Percentiles rank a stretch among this genome's conserved stretches.
Conservation (phyloP, 1,140 invertebrate genomes). For the Telenomus remus region DNA sequence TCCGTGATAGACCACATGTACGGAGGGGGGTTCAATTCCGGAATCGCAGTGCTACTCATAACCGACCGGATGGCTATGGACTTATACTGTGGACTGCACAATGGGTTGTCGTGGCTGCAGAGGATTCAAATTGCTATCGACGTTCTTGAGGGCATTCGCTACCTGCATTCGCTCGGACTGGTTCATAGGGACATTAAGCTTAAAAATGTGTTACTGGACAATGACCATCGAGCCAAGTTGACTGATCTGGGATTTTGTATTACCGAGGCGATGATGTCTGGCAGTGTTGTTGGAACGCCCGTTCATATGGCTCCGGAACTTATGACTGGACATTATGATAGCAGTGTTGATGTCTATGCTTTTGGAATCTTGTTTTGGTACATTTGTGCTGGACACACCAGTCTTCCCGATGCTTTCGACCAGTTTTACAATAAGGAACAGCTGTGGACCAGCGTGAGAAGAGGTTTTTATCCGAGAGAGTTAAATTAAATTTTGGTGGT, state of each 20-base stretch:
- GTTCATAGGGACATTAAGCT: constrained; percentile 93
- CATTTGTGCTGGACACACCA: constrained; percentile 88
- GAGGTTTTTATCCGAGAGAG: no score
- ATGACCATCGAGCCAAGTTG: constrained; percentile 84
- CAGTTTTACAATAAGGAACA: constrained; percentile 92
- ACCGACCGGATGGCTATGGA: constrained; percentile 85
- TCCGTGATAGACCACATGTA: constrained; percentile 90
- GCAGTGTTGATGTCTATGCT: constrained; percentile 91
- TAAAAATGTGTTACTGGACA: constrained; percentile 91
- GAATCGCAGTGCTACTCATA: constrained; percentile 87
- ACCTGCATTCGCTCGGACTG: constrained; percentile 90
- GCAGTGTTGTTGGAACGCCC: constrained; percentile 89
- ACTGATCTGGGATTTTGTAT: constrained; percentile 95
- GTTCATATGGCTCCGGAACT: constrained; percentile 96
- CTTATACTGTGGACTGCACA: constrained; percentile 87
- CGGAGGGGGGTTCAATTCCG: constrained; percentile 76
- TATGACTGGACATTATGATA: constrained; percentile 87
- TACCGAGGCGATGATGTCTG: constrained; percentile 93
- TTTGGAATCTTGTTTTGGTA: constrained; percentile 96
- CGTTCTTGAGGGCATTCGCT: constrained; percentile 89
- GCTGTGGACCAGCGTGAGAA: constrained; percentile 88
- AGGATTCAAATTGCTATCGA: constrained; percentile 87
- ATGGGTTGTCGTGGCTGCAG: constrained; percentile 81
- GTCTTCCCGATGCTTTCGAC: constrained; percentile 88
- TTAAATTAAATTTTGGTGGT: no score